Percentiles rank a stretch among this genome's conserved stretches.
Evolutionary conservation across 2,888 invertebrate genomes (phyloP).

Genomic region (Acronicta aceris): DNA sequence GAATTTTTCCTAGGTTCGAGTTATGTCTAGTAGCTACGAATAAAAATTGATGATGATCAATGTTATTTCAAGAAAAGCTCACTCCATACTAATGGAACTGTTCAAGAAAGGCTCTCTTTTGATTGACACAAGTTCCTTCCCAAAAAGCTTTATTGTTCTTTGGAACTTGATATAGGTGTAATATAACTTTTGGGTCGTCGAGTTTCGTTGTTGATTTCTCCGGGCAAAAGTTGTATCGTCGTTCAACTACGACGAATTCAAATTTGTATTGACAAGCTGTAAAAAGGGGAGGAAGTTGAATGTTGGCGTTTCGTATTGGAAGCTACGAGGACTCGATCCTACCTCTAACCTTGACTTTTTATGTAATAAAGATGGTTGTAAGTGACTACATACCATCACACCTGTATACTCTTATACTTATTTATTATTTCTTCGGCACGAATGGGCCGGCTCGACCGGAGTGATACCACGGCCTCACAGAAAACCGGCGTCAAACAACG

Average conservation of each 20-base stretch:
- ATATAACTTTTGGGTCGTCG: conserved; percentile 71
- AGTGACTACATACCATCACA: conserved; percentile 2
- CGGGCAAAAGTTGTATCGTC: conserved; percentile 61
- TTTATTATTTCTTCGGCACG: too few relatives aligned
- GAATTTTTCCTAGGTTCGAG: too few relatives aligned
- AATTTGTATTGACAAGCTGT: conserved; percentile 49
- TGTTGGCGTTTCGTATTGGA: conserved; percentile 23
- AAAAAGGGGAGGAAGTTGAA: conserved; percentile 38
- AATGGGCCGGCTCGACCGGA: too few relatives aligned
- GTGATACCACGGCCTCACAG: too few relatives aligned
- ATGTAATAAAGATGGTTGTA: conserved; percentile 31
- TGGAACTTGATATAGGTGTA: conserved; percentile 67
- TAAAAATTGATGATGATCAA: not conserved
- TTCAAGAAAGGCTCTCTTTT: conserved; percentile 44
- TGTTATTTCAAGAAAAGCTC: conserved; percentile 15
- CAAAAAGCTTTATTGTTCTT: conserved; percentile 62
- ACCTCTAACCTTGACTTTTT: conserved; percentile 20
- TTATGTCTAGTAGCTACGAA: too few relatives aligned
- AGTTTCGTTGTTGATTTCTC: conserved; percentile 62
- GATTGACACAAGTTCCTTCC: conserved; percentile 64
- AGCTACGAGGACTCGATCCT: conserved; percentile 27
- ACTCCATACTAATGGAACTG: conserved; percentile 27
- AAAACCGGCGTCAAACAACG: too few relatives aligned
- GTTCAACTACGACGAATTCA: conserved; percentile 46
- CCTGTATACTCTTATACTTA: too few relatives aligned